Evolutionary conservation across 2,797 vertebrate genomes (phyloP), one percentile per base, ranked within the genome.

Genomic region (Podarcis lilfordi): DNA sequence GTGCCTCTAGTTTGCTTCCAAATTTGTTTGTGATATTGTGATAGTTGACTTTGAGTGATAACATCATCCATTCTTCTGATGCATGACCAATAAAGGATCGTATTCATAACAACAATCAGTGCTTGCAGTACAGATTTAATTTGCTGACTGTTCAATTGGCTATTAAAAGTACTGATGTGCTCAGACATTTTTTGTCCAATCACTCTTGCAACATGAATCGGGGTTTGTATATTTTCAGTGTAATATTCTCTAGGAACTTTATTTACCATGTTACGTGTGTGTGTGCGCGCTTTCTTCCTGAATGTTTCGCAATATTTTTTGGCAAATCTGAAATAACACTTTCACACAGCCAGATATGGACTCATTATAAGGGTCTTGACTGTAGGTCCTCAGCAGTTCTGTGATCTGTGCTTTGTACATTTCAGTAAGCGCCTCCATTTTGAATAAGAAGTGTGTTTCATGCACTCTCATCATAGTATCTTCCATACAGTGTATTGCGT

Each of bases 21-120:
- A 45, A 27, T 55, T 79, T 27, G 40, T n/a, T 76, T 75, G 23
- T 29, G 43, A 55, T 79, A 55, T 69, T 86, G 85, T 59, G 64
- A 79, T 50, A 50, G 10, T 55, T 55, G 76, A 43, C 21, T 64
- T n/a, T 69, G 21, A 69, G 43, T 69, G 23, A 69, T 80, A 69
- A 55, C n/a, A 2, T 13, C 76, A 80, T 86, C 64, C 69, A 32
- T 29, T 32, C 21, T 6, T 64, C 21, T 79, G 40, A 86, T 79
- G 43, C 43, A 79, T 69, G 45, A 80, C 80, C 76, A 50, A 80
- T 80, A 86, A 79, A 69, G 61, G 79, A 86, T 79, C 64, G 37
- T 86, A 86, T 69, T 71, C 76, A 71, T n/a, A 86, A 55, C 66
- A 78, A n/a, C 85, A 71, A 86, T 15, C 32, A 71, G 64, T 79